These are phyloP conservation scores for Selenia dentaria DNA, from an alignment of 2,888 invertebrate species.

Conservation along the genomic window DNA sequence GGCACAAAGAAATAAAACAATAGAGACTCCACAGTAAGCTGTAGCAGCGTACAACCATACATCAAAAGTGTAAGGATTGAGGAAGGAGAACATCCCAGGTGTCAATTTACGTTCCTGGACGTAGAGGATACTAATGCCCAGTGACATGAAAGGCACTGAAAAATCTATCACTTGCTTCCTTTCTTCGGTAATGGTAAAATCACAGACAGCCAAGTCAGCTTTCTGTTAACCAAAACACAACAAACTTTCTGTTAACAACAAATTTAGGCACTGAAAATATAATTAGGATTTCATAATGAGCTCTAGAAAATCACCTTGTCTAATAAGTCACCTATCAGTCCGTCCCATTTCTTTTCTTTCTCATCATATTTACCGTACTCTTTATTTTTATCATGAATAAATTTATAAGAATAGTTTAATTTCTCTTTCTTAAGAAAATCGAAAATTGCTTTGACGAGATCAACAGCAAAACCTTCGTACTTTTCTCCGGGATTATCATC, in stretches of 20 bases:
- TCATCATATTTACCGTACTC: constrained; percentile 54
- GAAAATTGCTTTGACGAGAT: constrained; percentile 89
- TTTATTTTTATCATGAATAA: constrained; percentile 50
- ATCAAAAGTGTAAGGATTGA: constrained; percentile 92
- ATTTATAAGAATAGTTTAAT: constrained; percentile 65
- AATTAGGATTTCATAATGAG: too few species aligned
- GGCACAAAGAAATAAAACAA: constrained; percentile 92
- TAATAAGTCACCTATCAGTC: constrained; percentile 66
- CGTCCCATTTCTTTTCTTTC: constrained; percentile 66
- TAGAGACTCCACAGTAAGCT: constrained; percentile 92
- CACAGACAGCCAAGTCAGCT: constrained; percentile 79
- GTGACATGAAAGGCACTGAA: constrained; percentile 98
- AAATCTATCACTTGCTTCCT: constrained; percentile 96
- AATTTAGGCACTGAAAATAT: too few species aligned
- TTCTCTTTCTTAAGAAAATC: constrained; percentile 74
- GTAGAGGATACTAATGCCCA: constrained; percentile 95
- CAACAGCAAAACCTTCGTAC: constrained; percentile 91
- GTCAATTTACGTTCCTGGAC: constrained; percentile 90
- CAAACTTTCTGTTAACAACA: background rate
- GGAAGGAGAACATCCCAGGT: constrained; percentile 94
- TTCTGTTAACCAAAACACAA: constrained; percentile 44
- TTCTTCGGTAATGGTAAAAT: constrained; percentile 96
- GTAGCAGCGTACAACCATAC: constrained; percentile 95
- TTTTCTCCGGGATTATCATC: constrained; percentile 83
- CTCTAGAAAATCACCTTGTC: constrained; percentile 55